A percentile compares a stretch with the other conserved stretches of the same genome.
Evolutionary conservation across 2,888 invertebrate genomes (phyloP).

Genomic region (Oeneis ivallda): DNA sequence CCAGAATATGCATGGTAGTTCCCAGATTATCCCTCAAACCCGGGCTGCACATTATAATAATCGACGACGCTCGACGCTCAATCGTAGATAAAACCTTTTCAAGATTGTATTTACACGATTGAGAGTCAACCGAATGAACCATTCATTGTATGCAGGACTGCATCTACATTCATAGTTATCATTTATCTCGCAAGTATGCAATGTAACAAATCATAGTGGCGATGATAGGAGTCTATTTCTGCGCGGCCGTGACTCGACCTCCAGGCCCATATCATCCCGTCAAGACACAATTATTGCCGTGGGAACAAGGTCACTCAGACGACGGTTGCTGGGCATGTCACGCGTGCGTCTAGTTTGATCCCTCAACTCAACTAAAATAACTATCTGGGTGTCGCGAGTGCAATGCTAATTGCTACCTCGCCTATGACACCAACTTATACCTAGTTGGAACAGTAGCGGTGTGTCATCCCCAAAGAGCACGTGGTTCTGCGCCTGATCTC

Average conservation of each 20-base stretch:
- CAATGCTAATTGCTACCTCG: conserved; percentile 2
- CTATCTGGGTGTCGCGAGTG: conserved; percentile 23
- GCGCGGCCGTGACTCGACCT: conserved; percentile 39
- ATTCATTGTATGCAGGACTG: neutral
- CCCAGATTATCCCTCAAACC: too few relatives aligned
- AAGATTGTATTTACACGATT: neutral
- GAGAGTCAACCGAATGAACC: neutral
- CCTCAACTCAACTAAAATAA: conserved; percentile 26
- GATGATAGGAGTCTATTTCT: conserved; percentile 33
- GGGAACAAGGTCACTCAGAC: conserved; percentile 47
- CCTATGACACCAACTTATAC: too few relatives aligned
- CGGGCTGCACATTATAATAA: too few relatives aligned
- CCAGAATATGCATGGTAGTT: too few relatives aligned
- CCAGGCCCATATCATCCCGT: conserved; percentile 40
- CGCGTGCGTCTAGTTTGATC: conserved; percentile 45
- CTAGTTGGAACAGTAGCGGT: too few relatives aligned
- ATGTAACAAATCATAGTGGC: conserved; percentile 5
- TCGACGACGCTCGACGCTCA: too few relatives aligned
- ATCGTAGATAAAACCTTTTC: too few relatives aligned
- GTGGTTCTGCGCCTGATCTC: too few relatives aligned
- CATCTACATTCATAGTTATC: neutral
- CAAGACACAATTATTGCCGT: conserved; percentile 43
- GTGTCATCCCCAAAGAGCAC: too few relatives aligned
- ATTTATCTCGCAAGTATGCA: neutral
- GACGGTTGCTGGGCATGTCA: conserved; percentile 35